These are phyloP conservation scores for Excalfactoria chinensis DNA, from an alignment of 2,113 vertebrate species.

Conservation along the genomic window DNA sequence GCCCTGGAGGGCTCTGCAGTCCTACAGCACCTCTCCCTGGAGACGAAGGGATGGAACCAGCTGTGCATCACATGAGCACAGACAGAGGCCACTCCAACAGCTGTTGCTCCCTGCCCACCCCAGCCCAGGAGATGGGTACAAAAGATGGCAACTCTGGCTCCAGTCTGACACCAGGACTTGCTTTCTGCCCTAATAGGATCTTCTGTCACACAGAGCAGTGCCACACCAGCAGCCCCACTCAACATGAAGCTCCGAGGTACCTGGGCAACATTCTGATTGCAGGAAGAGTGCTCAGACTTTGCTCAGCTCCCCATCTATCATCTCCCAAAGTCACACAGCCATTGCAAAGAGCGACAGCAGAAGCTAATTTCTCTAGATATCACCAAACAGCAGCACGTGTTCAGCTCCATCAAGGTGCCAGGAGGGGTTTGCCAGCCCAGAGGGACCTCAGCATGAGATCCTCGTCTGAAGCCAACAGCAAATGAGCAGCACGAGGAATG, in stretches of 20 bases:
- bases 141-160: background rate
- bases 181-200: background rate
- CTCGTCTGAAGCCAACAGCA: background rate
- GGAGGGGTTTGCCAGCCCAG: background rate
- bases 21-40: slow-evolving; percentile 54
- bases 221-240: background rate
- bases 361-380: background rate
- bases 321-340: background rate
- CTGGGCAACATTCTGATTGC: accelerated
- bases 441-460: background rate
- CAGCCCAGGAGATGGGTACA: too few species aligned
- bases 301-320: background rate
- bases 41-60: background rate
- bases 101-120: background rate
- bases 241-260: background rate
- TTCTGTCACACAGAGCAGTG: background rate
- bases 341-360: background rate
- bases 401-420: background rate
- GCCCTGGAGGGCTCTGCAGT: background rate
- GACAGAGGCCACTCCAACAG: background rate
- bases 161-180: background rate
- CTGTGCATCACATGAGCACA: background rate
- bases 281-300: background rate
- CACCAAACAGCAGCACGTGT: background rate
- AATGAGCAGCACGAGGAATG: background rate